These are phyloP conservation scores for Seriola rivoliana DNA, from an alignment of 2,113 vertebrate species.

Conservation along the genomic window DNA sequence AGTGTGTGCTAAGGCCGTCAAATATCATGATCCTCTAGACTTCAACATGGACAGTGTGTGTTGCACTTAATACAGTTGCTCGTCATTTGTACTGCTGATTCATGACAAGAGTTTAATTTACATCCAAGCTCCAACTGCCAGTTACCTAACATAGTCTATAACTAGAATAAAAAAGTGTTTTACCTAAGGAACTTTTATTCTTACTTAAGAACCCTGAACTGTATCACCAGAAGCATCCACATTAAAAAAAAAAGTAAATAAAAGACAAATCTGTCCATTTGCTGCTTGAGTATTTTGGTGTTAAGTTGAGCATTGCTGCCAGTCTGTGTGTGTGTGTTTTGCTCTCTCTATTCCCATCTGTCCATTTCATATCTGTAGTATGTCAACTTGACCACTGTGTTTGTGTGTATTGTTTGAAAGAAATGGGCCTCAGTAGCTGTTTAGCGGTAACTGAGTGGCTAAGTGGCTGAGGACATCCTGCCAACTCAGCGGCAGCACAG, in stretches of 20 bases:
- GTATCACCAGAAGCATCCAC: not conserved
- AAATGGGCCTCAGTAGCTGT: slow-evolving; percentile 19
- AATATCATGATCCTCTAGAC: not conserved
- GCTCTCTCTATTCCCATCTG: not conserved
- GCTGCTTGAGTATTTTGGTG: not conserved
- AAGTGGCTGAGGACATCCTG: slow-evolving; percentile 70
- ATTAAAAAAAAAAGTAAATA: not conserved
- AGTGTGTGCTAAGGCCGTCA: too few species aligned
- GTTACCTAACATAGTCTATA: too few species aligned
- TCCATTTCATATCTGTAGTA: not conserved
- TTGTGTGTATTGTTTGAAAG: slow-evolving; percentile 8
- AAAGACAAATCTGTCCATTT: not conserved
- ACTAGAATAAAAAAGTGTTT: too few species aligned
- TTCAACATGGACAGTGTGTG: too few species aligned
- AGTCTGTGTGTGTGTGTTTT: not conserved
- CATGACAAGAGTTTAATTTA: too few species aligned
- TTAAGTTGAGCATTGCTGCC: not conserved
- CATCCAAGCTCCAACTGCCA: too few species aligned
- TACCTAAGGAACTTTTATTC: too few species aligned
- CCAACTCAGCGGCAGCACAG: slow-evolving; percentile 71
- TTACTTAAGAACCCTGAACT: not conserved
- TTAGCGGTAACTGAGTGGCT: slow-evolving; percentile 59
- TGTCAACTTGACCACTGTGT: slow-evolving; percentile 15
- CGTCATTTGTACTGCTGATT: too few species aligned
- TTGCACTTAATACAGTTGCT: too few species aligned